These are phyloP conservation scores for Galbula dea DNA, from an alignment of 2,113 vertebrate species.

Conservation along the genomic window DNA sequence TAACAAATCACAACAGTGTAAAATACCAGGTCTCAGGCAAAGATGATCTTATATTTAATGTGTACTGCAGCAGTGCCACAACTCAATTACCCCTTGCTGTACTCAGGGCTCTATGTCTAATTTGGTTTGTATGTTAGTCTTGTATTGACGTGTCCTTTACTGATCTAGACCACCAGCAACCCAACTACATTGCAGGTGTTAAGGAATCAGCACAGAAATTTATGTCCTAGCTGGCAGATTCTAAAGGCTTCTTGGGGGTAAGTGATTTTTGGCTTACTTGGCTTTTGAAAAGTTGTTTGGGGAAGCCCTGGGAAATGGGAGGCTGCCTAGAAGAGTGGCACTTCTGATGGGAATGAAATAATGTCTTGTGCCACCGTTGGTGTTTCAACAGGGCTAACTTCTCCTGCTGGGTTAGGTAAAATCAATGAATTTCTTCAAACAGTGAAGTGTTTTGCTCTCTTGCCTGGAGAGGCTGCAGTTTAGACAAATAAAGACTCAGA, in stretches of 20 bases:
- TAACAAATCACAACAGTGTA: neutral
- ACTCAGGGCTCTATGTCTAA: neutral
- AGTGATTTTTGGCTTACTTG: neutral
- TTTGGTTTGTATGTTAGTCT: neutral
- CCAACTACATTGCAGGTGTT: neutral
- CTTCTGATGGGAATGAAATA: neutral
- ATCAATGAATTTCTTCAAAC: neutral
- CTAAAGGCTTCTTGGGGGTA: neutral
- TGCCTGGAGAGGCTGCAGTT: neutral
- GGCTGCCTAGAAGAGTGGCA: neutral
- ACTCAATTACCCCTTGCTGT: neutral
- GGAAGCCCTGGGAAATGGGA: neutral
- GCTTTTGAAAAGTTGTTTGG: neutral
- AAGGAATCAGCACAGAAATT: neutral
- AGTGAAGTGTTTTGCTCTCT: neutral
- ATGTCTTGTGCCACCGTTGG: neutral
- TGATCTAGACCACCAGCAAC: neutral
- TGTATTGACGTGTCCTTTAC: neutral
- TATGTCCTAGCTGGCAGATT: neutral
- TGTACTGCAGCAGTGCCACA: neutral
- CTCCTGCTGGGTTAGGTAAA: neutral
- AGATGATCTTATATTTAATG: neutral
- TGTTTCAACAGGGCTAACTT: neutral
- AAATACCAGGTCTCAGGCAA: neutral
- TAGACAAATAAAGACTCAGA: neutral